phyloP scores from a whole-genome alignment of 2,113 vertebrate genomes.

The Anoura caudifer region DNA sequence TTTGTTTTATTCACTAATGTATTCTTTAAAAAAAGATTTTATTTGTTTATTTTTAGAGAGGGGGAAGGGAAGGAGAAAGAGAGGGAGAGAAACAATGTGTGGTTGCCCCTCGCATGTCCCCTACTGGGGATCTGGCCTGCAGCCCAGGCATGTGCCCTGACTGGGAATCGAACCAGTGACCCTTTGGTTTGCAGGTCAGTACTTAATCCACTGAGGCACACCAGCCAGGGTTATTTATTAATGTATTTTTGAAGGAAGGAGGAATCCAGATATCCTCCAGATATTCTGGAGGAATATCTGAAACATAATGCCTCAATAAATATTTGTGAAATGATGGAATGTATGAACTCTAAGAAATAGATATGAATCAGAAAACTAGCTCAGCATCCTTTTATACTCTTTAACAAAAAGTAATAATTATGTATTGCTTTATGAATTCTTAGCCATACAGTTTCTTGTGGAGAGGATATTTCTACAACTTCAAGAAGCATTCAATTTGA shows the following conservation, averaged over 20 bases:
- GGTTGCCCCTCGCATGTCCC: too few relatives aligned
- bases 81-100: too few relatives aligned
- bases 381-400: not conserved
- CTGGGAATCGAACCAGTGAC: too few relatives aligned
- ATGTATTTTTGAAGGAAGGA: not conserved
- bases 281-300: not conserved
- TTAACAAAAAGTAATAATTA: not conserved
- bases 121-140: too few relatives aligned
- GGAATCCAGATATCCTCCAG: too few relatives aligned
- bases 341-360: not conserved
- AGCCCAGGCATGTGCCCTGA: too few relatives aligned
- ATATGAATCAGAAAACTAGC: not conserved
- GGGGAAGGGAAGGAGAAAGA: too few relatives aligned
- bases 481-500: not conserved
- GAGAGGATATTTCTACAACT: not conserved
- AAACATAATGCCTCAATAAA: not conserved
- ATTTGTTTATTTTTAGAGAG: too few relatives aligned
- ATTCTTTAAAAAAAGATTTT: not conserved
- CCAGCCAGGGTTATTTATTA: not conserved
- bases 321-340: not conserved
- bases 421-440: not conserved
- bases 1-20: not conserved
- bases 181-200: too few relatives aligned
- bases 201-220: too few relatives aligned
- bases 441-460: not conserved